A percentile compares a stretch with the other conserved stretches of the same genome.
Evolutionary conservation across 1,140 invertebrate genomes (phyloP).

Genomic region (Wasmannia auropunctata): DNA sequence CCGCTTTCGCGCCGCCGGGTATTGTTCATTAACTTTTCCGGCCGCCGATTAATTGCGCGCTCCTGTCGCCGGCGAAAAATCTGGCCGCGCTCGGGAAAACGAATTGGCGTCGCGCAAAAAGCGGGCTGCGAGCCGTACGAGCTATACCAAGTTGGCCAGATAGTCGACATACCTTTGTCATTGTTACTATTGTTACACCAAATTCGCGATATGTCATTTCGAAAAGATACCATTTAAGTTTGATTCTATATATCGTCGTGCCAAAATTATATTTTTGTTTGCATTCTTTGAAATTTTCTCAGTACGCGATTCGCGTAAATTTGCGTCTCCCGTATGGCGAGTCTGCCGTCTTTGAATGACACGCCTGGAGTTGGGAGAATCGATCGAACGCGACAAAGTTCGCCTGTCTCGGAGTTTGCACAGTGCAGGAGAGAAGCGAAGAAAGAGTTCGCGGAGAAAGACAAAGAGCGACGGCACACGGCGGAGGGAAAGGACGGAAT

Average conservation of each 20-base stretch:
- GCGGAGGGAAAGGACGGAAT: constrained; percentile 7
- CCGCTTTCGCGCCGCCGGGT: constrained; percentile 57
- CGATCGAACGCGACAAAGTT: constrained; percentile 33
- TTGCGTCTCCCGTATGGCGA: neutral
- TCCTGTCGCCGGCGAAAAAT: constrained; percentile 60
- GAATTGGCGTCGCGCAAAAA: constrained; percentile 36
- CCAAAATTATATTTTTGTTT: neutral
- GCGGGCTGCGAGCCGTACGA: neutral
- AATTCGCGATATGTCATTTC: neutral
- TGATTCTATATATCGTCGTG: neutral
- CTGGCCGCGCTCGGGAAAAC: constrained; percentile 45
- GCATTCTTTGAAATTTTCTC: neutral
- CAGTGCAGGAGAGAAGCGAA: neutral
- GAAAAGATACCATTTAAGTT: neutral
- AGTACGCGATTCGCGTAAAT: neutral
- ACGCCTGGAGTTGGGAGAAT: neutral
- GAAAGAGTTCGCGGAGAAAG: constrained; percentile 21
- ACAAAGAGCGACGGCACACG: constrained; percentile 35
- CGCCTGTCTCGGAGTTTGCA: constrained; percentile 45
- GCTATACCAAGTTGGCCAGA: neutral
- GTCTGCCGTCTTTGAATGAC: constrained; percentile 27
- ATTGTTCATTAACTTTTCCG: constrained; percentile 69
- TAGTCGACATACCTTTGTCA: neutral
- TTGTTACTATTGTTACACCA: neutral
- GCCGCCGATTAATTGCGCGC: constrained; percentile 62